Evolutionary conservation across 2,797 vertebrate genomes (phyloP), one percentile per base, ranked within the genome.

Genomic region (Streptopelia turtur): DNA sequence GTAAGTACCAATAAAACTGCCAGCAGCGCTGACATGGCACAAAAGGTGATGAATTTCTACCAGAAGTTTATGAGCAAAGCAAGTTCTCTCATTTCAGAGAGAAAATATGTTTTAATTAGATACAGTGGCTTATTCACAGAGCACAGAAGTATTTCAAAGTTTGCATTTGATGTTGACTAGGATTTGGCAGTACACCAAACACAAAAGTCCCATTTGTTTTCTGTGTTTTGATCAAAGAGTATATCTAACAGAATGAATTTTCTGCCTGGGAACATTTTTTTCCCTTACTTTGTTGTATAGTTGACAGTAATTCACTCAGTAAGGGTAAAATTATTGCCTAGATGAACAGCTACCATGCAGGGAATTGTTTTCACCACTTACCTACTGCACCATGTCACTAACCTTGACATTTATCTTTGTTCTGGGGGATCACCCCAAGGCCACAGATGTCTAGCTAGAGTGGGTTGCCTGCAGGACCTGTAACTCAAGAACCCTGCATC

Each of bases 1-100:
- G 99, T 99, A 97, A 4, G 99, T 98, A 90, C 83, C 70, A 87
- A 84, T 83, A 68, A 75, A 55, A 89, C 68, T 91, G 78, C 89
- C 88, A 95, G 3, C 43, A 82, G 50, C 61, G 56, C 49, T 89
- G 65, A 89, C 72, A 94, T 75, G 72, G 68, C 68, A 78, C 77
- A 87, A 93, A 90, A 90, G 49, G 41, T 89, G 78, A 91, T 87
- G 59, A 68, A 94, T 94, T 93, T 87, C 76, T 89, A 77, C 53
- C 69, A 89, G 30, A 76, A 69, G 57, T 90, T 95, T 87, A 93
- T 27, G 47, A 70, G 35, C 70, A 83, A 79, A 53, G 56, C 77
- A 91, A 57, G 70, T 96, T 96, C 56, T 96, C 83, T 89, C 76
- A 45, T 96, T 96, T 92, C 85, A 86, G 81, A 92, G 72, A 74